Evolutionary conservation across 2,888 invertebrate species (phyloP), one percentile per base, ranked within the genome.

Genomic region (Molorchus minor): DNA sequence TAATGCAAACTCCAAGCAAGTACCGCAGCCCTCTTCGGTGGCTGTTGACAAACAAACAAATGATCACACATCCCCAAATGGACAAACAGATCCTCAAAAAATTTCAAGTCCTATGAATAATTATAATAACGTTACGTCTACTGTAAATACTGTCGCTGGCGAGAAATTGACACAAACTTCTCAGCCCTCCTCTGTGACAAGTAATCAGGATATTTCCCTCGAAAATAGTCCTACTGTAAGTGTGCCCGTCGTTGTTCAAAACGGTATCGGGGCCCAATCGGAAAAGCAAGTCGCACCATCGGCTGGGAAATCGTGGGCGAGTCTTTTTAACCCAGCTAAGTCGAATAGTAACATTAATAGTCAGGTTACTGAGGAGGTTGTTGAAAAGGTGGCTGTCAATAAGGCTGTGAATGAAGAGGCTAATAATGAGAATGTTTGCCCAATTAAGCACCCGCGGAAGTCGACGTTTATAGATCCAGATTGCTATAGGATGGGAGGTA

Each of bases 401-500:
- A 61, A 61, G 61, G 62, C 69, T 63, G 66, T 65, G 69, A 69
- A 65, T 60, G 64, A 66, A 12, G 58, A 70, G 46, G 33, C 55
- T 44, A 62, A 56, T 56, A 64, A 68, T 59, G 65, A 64, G 13
- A 46, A 57, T 64, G 79, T 81, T 36, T 68, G 75, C 13, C 71
- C 80, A 1, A 81, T 83, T 0, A 76, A 82, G 1, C 68, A 80
- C 49, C 82, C 83, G 0, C 77, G 80, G 43, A 81, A 77, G 59
- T 79, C 82, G 0, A 84, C 82, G 71, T 84, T 84, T 65, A 84
- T 88, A 70, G 88, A 90, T 79, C 90, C 90, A 1, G 85, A 86
- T 70, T 86, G 87, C 0, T 87, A 87, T 71, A 84, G 88, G 73
- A 87, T 89, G 85, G 90, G 88, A 79, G 89, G 90, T 90, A 79